These are phyloP conservation scores for Acronicta aceris DNA, from an alignment of 2,888 invertebrate species.

Conservation along the genomic window DNA sequence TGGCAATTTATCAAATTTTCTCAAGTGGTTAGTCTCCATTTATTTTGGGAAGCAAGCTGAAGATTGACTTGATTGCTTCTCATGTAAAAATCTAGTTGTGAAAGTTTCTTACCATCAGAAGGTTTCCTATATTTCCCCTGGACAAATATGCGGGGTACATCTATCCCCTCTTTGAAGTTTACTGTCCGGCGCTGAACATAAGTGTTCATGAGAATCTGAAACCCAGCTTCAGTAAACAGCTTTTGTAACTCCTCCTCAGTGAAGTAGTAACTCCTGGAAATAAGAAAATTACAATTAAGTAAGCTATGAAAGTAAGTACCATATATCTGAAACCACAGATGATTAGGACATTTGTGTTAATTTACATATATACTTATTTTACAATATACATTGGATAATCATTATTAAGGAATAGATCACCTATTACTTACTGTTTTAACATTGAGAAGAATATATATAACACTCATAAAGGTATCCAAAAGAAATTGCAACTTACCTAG, in stretches of 20 bases:
- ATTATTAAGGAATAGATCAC: no score
- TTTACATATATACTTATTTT: no score
- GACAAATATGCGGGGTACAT: constrained; percentile 97
- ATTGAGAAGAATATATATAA: no score
- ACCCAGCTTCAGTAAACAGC: constrained; percentile 92
- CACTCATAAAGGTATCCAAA: not conserved
- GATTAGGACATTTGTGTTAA: not conserved
- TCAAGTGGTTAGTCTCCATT: no score
- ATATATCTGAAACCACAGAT: no score
- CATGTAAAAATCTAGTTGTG: no score
- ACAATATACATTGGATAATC: no score
- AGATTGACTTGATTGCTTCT: no score
- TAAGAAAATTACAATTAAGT: not conserved
- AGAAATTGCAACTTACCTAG: constrained; percentile 89
- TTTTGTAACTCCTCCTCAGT: constrained; percentile 91
- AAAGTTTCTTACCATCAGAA: constrained; percentile 57
- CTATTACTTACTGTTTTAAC: no score
- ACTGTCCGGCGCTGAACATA: constrained; percentile 97
- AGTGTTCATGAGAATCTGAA: constrained; percentile 91
- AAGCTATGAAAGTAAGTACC: no score
- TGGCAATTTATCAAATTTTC: no score
- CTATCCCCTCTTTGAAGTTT: constrained; percentile 97
- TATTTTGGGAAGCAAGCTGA: no score
- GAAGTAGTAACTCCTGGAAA: constrained; percentile 93
- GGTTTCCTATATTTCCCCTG: constrained; percentile 95